phyloP scores from a whole-genome alignment of 2,113 vertebrate genomes.

The Poecilia latipinna region DNA sequence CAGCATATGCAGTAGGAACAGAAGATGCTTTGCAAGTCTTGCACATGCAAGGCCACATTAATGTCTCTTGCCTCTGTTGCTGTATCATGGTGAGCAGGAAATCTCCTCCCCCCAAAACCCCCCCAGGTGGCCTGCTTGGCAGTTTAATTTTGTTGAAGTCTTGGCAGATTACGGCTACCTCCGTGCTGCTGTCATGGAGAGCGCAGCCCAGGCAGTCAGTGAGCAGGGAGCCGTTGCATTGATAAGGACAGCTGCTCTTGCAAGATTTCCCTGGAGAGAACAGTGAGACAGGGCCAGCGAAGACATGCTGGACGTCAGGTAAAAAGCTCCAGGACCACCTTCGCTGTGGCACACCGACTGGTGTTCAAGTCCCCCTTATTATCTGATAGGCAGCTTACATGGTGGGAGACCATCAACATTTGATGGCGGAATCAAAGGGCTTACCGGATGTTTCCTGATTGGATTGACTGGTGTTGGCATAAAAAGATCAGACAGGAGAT shows the following conservation, averaged over 20 bases:
- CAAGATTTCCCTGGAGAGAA: conserved; percentile 85
- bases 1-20: conserved; percentile 5
- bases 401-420: conserved; percentile 73
- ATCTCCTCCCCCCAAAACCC: conserved; percentile 70
- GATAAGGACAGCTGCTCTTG: conserved; percentile 81
- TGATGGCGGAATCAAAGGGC: conserved; percentile 71
- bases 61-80: conserved; percentile 53
- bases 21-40: conserved; percentile 31
- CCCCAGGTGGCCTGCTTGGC: conserved; percentile 51
- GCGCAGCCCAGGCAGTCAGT: conserved; percentile 64
- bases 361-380: conserved; percentile 73
- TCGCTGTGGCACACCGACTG: conserved; percentile 44
- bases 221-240: conserved; percentile 72
- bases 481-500: conserved; percentile 71
- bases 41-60: conserved; percentile 61
- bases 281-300: conserved; percentile 57
- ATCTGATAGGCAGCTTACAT: conserved; percentile 81
- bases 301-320: conserved; percentile 74
- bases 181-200: conserved; percentile 78
- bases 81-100: conserved; percentile 73
- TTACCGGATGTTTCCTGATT: conserved; percentile 71
- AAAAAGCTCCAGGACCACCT: conserved; percentile 73
- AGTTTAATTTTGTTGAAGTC: conserved; percentile 83
- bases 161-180: conserved; percentile 75
- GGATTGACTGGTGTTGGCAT: conserved; percentile 67